Evolutionary conservation across 1,140 invertebrate species (phyloP).

Genomic region (Aphelinus atriplicis): DNA sequence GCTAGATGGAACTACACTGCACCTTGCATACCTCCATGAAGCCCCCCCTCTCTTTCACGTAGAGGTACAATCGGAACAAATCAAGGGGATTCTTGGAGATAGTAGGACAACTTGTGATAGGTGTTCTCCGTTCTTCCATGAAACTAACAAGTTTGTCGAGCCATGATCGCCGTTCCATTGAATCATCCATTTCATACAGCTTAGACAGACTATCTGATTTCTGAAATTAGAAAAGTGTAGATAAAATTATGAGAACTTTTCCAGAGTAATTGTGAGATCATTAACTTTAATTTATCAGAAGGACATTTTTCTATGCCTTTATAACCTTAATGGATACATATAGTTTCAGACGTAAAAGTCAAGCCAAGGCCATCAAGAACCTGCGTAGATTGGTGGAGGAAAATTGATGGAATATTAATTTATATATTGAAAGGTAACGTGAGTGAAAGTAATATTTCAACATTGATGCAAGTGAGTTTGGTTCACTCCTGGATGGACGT

Average conservation of each 20-base stretch:
- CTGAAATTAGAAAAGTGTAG: conserved; percentile 64
- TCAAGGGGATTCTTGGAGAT: conserved; percentile 98
- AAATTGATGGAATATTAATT: no score
- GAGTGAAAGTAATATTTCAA: no score
- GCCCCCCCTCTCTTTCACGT: conserved; percentile 94
- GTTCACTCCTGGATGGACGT: no score
- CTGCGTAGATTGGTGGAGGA: no score
- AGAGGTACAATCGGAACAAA: conserved; percentile 94
- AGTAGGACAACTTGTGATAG: conserved; percentile 93
- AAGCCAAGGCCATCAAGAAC: no score
- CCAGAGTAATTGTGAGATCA: no score
- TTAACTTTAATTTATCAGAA: no score
- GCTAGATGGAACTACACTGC: conserved; percentile 73
- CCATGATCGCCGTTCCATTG: conserved; percentile 89
- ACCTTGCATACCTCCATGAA: conserved; percentile 94
- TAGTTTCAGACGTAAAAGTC: no score
- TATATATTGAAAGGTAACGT: no score
- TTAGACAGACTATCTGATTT: conserved; percentile 91
- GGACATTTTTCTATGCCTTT: no score
- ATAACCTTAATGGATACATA: no score
- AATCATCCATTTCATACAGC: conserved; percentile 96
- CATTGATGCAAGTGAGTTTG: no score
- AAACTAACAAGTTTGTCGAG: conserved; percentile 91
- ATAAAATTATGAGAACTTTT: neutral
- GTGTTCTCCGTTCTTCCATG: conserved; percentile 92